Evolutionary conservation across 30 jellyfish, hydroid and myxozoan species (phyloP).

Genomic region (Catostylus mosaicus): DNA sequence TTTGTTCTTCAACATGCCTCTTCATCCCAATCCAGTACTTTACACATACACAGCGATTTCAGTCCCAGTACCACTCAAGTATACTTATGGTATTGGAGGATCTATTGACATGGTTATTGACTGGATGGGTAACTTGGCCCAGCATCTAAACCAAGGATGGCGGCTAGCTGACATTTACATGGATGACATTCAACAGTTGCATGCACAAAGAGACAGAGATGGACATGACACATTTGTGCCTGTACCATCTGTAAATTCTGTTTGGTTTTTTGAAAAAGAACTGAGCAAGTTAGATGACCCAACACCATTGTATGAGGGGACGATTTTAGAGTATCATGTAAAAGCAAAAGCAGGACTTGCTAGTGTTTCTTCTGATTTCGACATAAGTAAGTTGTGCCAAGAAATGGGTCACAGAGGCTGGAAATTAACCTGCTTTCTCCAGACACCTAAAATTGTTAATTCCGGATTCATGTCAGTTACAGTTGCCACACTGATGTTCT

Average conservation of each 20-base stretch:
- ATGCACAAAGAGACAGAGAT: background rate
- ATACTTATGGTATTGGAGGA: slow-evolving; percentile 6
- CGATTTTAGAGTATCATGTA: slow-evolving; percentile 47
- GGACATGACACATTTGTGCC: background rate
- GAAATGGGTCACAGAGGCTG: slow-evolving; percentile 77
- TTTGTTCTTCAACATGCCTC: slow-evolving; percentile 66
- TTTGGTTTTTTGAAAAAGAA: slow-evolving; percentile 75
- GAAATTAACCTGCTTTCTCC: slow-evolving; percentile 64
- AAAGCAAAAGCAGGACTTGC: slow-evolving; percentile 44
- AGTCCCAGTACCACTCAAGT: slow-evolving; percentile 32
- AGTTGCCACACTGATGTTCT: slow-evolving; percentile 13
- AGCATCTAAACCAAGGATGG: slow-evolving; percentile 75
- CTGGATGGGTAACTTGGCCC: slow-evolving; percentile 60
- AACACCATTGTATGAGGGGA: slow-evolving; percentile 56
- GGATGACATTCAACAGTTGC: slow-evolving; percentile 19
- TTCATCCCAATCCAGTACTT: slow-evolving; percentile 62
- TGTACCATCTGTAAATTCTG: slow-evolving; percentile 1
- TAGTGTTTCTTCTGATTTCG: slow-evolving; percentile 18
- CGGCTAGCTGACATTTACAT: slow-evolving; percentile 59
- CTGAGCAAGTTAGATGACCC: slow-evolving; percentile 28
- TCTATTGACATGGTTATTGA: slow-evolving; percentile 47
- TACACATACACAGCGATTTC: slow-evolving; percentile 51
- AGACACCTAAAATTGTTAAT: slow-evolving; percentile 46
- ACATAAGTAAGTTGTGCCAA: slow-evolving; percentile 26
- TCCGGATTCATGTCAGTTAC: slow-evolving; percentile 40